These are phyloP conservation scores for Psylliodes chrysocephalus DNA, from an alignment of 2,888 invertebrate species.

Conservation along the genomic window DNA sequence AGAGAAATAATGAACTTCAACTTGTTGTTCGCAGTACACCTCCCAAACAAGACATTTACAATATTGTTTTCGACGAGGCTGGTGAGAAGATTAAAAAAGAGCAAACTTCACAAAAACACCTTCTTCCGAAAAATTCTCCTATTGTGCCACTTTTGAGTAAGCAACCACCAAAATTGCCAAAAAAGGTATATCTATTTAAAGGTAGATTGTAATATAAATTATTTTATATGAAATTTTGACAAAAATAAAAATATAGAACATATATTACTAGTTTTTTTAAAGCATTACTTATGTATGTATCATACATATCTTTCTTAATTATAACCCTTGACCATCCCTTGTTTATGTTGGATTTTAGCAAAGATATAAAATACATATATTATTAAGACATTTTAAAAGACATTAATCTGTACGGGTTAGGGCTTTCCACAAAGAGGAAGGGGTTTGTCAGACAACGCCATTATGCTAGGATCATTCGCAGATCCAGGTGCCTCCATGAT, in stretches of 20 bases:
- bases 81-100: slow-evolving; percentile 44
- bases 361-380: too few species aligned
- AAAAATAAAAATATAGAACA: slow-evolving; percentile 47
- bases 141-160: slow-evolving; percentile 6
- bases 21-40: slow-evolving; percentile 15
- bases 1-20: slow-evolving; percentile 23
- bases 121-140: neutral
- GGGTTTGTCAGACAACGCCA: too few species aligned
- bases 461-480: too few species aligned
- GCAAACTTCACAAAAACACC: slow-evolving; percentile 24
- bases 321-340: too few species aligned
- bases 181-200: slow-evolving; percentile 14
- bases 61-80: slow-evolving; percentile 42
- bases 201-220: slow-evolving; percentile 5
- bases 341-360: too few species aligned
- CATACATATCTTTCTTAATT: too few species aligned
- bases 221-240: slow-evolving; percentile 33
- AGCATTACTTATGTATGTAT: too few species aligned
- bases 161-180: slow-evolving; percentile 9
- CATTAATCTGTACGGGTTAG: too few species aligned
- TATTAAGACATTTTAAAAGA: too few species aligned
- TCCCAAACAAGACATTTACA: slow-evolving; percentile 38
- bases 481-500: too few species aligned
- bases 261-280: too few species aligned
- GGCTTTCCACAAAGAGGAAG: too few species aligned